Evolutionary conservation across 2,113 vertebrate genomes (phyloP), one percentile per base, ranked within the genome.

Genomic region (Neolamprologus toae): DNA sequence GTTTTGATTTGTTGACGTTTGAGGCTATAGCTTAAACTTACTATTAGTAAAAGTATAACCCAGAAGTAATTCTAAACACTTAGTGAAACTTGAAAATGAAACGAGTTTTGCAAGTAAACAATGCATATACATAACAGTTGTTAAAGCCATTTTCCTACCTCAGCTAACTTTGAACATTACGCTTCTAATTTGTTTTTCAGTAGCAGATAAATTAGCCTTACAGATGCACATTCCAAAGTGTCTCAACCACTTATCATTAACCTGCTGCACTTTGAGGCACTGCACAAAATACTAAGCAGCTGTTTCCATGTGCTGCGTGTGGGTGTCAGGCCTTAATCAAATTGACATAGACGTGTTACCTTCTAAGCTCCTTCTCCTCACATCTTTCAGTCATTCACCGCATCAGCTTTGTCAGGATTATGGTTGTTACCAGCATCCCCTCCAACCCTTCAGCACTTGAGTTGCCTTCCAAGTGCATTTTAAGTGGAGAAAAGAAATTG

Each of bases 371-470:
- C 80, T 82, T 89, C 89, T 91, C 91, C 81, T 92, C 82, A 76
- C 89, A 88, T 91, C 92, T 87, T 88, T 94, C 89, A 92, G 78
- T 94, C 91, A 89, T 85, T 89, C 83, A 66, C 53, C 79, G 78
- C 28, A 85, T 21, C 79, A 51, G 90, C 92, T 95, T 92, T 90
- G 90, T 90, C 66, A 82, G 92, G 93, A 92, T 94, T 94, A 93
- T 54, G 53, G 83, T 86, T 78, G 86, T 88, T 88, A 55, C 76
- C 86, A 66, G 86, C 86, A 28, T 21, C 37, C 5, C 63, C 80
- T 54, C 59, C 33, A 84, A 85, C 88, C 73, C n/a, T 8, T 40
- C 76, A 66, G 35, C 61, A 76, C 82, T 89, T 85, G 49, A 79
- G 88, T 71, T 92, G 89, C 86, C 91, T 89, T 51, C 55, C 81